Conservation (phyloP, 2,797 vertebrate genomes). For the Platalea minor region DNA sequence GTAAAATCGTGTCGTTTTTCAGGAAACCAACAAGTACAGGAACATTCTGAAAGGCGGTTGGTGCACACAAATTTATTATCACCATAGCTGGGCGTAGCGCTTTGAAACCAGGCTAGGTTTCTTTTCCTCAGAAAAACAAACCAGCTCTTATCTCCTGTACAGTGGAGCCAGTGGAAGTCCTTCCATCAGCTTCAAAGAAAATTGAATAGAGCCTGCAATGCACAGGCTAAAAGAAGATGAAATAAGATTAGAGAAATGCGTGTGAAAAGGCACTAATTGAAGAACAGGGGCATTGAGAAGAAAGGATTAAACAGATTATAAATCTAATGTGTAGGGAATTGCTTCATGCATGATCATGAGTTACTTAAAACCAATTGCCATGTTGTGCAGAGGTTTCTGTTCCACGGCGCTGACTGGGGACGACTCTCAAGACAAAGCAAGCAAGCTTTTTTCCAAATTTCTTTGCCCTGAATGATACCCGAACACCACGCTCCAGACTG, state of each 20-base stretch:
- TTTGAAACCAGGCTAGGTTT: background rate
- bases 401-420: background rate
- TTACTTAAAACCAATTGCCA: background rate
- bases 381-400: background rate
- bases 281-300: background rate
- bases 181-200: background rate
- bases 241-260: background rate
- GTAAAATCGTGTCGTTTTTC: background rate
- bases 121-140: background rate
- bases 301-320: slow-evolving; percentile 31
- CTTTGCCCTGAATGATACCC: background rate
- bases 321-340: background rate
- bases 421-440: background rate
- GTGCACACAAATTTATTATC: background rate
- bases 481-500: background rate
- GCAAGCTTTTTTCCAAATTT: background rate
- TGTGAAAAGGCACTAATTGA: slow-evolving; percentile 33
- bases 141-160: background rate
- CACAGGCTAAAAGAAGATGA: background rate
- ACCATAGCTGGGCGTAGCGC: background rate
- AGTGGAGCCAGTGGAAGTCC: background rate
- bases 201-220: background rate
- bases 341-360: background rate
- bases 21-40: background rate
- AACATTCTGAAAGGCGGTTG: background rate